These are phyloP conservation scores for Oscheius sp. DNA, from an alignment of 2,888 invertebrate species.

Conservation along the genomic window DNA sequence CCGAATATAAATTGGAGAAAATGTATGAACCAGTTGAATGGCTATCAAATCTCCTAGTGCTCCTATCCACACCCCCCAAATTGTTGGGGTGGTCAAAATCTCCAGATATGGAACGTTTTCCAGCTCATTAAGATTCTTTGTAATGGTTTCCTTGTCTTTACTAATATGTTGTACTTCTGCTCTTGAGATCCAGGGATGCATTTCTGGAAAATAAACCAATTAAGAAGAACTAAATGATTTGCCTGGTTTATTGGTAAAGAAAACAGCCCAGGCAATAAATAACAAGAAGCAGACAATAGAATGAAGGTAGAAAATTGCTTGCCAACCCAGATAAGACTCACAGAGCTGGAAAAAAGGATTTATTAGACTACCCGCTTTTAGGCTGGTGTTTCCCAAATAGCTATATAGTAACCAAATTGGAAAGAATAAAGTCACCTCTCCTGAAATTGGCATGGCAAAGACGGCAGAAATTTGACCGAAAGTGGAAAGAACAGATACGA, in stretches of 20 bases:
- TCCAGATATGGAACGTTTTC: slow-evolving; percentile 59
- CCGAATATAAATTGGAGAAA: slow-evolving; percentile 52
- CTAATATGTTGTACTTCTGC: slow-evolving; percentile 37
- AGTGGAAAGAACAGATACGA: slow-evolving; percentile 48
- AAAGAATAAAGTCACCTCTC: slow-evolving; percentile 34
- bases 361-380: background rate
- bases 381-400: background rate
- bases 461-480: slow-evolving; percentile 50
- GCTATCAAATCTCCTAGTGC: slow-evolving; percentile 69
- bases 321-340: slow-evolving; percentile 61
- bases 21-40: slow-evolving; percentile 61
- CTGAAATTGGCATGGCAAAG: slow-evolving; percentile 57
- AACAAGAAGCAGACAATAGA: slow-evolving; percentile 52
- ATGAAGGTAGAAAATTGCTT: slow-evolving; percentile 66
- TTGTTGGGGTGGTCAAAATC: slow-evolving; percentile 60
- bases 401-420: background rate
- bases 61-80: slow-evolving; percentile 68
- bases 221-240: too few species aligned
- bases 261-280: slow-evolving; percentile 52
- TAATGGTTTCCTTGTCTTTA: slow-evolving; percentile 30
- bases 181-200: slow-evolving; percentile 15
- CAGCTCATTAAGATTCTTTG: background rate
- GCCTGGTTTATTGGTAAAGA: slow-evolving; percentile 52
- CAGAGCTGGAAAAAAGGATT: slow-evolving; percentile 49
- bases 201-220: too few species aligned